Percentiles rank a stretch among this genome's conserved stretches.
Evolutionary conservation across 1,140 invertebrate genomes (phyloP).

Genomic region (Megalonaias nervosa): DNA sequence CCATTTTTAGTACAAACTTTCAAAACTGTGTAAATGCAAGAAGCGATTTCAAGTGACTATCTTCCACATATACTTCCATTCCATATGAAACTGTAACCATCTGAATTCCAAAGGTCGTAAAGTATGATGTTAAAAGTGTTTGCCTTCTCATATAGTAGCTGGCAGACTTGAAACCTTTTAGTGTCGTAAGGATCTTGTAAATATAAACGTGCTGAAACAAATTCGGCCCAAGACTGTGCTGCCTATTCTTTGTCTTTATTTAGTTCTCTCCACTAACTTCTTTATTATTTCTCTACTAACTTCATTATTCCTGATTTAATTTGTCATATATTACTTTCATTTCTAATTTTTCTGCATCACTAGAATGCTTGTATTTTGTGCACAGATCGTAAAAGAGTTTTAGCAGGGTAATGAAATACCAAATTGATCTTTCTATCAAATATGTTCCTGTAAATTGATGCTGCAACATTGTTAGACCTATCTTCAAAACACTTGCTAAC

Average conservation of each 20-base stretch:
- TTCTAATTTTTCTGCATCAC: too few relatives aligned
- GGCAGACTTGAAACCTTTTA: background rate
- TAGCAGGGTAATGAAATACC: too few relatives aligned
- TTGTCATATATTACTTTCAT: too few relatives aligned
- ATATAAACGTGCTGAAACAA: slow-evolving; percentile 9
- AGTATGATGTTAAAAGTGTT: slow-evolving; percentile 11
- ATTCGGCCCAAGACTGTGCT: background rate
- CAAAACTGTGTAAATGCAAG: slow-evolving; percentile 1
- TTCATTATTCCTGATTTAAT: background rate
- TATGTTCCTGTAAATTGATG: too few relatives aligned
- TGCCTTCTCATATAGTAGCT: slow-evolving; percentile 7
- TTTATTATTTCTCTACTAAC: background rate
- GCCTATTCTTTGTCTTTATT: background rate
- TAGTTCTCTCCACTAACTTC: background rate
- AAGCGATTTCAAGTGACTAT: background rate
- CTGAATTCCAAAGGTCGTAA: background rate
- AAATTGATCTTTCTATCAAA: too few relatives aligned
- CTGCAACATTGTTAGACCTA: too few relatives aligned
- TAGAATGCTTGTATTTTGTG: too few relatives aligned
- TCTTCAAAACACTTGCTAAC: too few relatives aligned
- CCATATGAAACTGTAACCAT: slow-evolving; percentile 1
- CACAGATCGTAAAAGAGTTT: too few relatives aligned
- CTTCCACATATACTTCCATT: slow-evolving; percentile 1
- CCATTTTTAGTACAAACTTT: background rate
- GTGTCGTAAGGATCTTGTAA: slow-evolving; percentile 12